Base-by-base conservation (phyloP, 2,888 invertebrate species). In the Cheilosia soror region DNA sequence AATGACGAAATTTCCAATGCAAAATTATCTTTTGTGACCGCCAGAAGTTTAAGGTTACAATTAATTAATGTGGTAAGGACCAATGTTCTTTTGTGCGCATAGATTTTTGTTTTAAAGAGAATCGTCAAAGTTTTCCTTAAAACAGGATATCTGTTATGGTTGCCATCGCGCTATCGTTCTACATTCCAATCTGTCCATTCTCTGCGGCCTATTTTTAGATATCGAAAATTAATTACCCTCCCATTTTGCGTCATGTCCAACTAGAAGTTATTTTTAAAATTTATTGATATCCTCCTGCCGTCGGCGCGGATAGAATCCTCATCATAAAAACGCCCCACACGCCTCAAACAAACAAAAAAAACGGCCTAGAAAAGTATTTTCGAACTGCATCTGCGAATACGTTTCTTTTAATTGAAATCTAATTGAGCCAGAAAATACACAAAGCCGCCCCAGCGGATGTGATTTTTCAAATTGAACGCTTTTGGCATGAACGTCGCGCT, bases 171-270 rank as follows among this genome's bases (percentile, higher is more conserved):
- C 40, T 33, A 33, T 40, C 40, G 20, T 37, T 47, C 7, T 13
- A 25, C 37, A 27, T 5, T 37, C 20, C 7, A 20, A 47, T 15
- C 7, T 15, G 20, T 47, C 15, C 20, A 15, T 20, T 20, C 47
- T 53, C 5, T 29, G 4, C 11, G 13, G 2, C 9, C 6, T 53
- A 53, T 53, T 53, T 53, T 25, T 53, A 25, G 29, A 53, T 25
- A 51, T 27, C 11, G 15, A 57, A 76, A 57, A 76, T 69, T 47
- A 47, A 81, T 77, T 31, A 42, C 15, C 53, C 73, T 79, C 58
- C 44, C 42, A 73, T 78, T 73, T 72, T 68, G 71, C 82, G 82
- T 78, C 82, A 82, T 83, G 62, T 66, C 47, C 53, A 27, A 69
- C 53, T 13, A 60, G 25, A 25, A 20, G 11, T 25, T 40, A n/a